These are phyloP conservation scores for Deroplatys truncata DNA, from an alignment of 2,888 invertebrate species.

Conservation along the genomic window DNA sequence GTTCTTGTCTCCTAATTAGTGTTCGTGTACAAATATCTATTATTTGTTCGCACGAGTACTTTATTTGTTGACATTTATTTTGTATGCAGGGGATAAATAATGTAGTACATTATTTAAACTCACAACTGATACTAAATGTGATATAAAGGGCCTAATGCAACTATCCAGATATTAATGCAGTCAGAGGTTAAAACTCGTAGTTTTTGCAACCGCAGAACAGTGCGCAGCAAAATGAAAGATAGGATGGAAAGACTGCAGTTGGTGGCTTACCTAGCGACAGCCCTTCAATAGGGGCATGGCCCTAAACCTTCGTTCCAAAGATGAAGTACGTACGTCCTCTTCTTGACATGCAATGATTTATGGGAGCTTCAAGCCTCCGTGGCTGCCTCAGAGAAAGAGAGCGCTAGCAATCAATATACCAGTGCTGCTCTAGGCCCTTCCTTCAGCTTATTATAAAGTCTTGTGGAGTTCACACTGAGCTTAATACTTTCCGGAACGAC, in stretches of 20 bases:
- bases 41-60: too few relatives aligned
- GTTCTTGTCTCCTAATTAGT: too few relatives aligned
- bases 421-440: not conserved
- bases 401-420: not conserved
- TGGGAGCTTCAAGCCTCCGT: not conserved
- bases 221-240: not conserved
- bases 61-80: too few relatives aligned
- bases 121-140: too few relatives aligned
- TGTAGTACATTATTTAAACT: too few relatives aligned
- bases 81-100: too few relatives aligned
- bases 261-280: not conserved
- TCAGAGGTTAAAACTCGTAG: too few relatives aligned
- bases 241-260: not conserved
- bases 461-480: not conserved
- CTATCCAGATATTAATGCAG: too few relatives aligned
- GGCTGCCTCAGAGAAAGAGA: not conserved
- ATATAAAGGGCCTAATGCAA: too few relatives aligned
- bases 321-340: not conserved
- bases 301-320: not conserved
- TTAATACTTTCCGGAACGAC: not conserved
- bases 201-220: not conserved
- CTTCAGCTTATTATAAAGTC: not conserved
- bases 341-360: not conserved
- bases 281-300: not conserved
- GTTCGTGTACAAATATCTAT: too few relatives aligned